Base-by-base conservation (phyloP, 2,797 vertebrate genomes). In the Huso huso region DNA sequence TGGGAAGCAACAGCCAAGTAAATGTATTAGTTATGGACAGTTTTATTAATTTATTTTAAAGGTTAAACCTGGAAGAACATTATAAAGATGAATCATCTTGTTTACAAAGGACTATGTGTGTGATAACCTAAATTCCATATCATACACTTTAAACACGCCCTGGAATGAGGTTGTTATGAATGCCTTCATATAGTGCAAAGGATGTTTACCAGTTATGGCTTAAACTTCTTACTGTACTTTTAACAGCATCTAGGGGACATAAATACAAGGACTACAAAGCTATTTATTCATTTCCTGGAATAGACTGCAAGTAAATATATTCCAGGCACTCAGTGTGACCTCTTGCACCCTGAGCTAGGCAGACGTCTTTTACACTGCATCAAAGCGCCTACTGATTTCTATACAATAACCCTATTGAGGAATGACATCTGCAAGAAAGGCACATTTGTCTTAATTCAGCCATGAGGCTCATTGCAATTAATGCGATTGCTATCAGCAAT, bases 401-500 rank as follows among this genome's bases (percentile, higher is more conserved):
- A 74, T 78, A 88, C 77, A 80, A 86, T 84, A 73, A 81, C 71
- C 73, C 82, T 74, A 87, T 86, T 93, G 78, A 81, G 70, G 67
- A 72, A 75, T 76, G 74, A 74, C 63, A 73, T 79, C 76, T 76
- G 75, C 70, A 76, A 84, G 82, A 83, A 84, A 79, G 75, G 71
- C 71, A 52, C 74, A 72, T 82, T 86, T 83, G 72, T 86, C 80
- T 77, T 78, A 76, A 77, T 84, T 80, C 72, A 76, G 71, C 72
- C 78, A 78, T 62, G 65, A 74, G 78, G 68, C 66, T 76, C 66
- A 73, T 62, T 79, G 69, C 74, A 79, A 77, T 61, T 79, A 73
- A 76, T 58, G 51, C 72, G 68, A 75, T 67, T 72, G 71, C 51
- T 74, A 68, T 79, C 75, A 80, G 73, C 73, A 73, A 72, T 77